Percentiles rank a stretch among this genome's conserved stretches.
These are phyloP conservation scores for Lepidochrysops patricia DNA, from an alignment of 2,888 invertebrate genomes.

Conservation along the genomic window DNA sequence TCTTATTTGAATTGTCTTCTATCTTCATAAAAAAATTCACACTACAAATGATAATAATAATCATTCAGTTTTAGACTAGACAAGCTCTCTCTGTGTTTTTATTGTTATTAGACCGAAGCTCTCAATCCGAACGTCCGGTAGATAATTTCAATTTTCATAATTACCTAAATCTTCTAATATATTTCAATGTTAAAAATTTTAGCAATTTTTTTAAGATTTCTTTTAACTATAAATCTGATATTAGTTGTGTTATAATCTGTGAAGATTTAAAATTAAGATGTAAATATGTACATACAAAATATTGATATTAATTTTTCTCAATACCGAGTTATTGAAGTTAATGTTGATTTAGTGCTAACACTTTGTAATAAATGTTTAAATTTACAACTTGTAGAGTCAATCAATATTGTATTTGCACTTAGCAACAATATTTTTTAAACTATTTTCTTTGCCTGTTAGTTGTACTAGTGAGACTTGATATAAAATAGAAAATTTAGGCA, in stretches of 20 bases:
- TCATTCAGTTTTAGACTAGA: slow-evolving; percentile 38
- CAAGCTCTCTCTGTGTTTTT: slow-evolving; percentile 23
- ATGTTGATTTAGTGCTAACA: slow-evolving; percentile 30
- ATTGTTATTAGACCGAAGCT: slow-evolving; percentile 23
- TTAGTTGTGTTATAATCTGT: slow-evolving; percentile 44
- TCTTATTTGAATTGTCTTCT: not conserved
- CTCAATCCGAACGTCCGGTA: slow-evolving; percentile 43
- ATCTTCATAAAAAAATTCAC: not conserved
- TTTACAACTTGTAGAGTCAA: not conserved
- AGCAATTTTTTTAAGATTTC: slow-evolving; percentile 27
- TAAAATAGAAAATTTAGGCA: not conserved
- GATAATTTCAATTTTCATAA: slow-evolving; percentile 32
- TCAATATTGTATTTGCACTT: not conserved
- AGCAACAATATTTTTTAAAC: not conserved
- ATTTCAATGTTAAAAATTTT: slow-evolving; percentile 22
- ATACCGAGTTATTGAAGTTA: slow-evolving; percentile 41
- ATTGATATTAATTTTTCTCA: slow-evolving; percentile 56
- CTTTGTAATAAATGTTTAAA: not conserved
- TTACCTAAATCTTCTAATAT: slow-evolving; percentile 32
- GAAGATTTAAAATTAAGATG: slow-evolving; percentile 49
- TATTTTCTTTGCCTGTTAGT: not conserved
- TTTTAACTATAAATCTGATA: slow-evolving; percentile 35
- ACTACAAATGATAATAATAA: not conserved
- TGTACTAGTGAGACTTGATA: slow-evolving; percentile 8
- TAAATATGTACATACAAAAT: slow-evolving; percentile 71